Percentiles rank a stretch among this genome's conserved stretches.
Conservation (phyloP, 2,888 invertebrate genomes). For the Biston betularia region DNA sequence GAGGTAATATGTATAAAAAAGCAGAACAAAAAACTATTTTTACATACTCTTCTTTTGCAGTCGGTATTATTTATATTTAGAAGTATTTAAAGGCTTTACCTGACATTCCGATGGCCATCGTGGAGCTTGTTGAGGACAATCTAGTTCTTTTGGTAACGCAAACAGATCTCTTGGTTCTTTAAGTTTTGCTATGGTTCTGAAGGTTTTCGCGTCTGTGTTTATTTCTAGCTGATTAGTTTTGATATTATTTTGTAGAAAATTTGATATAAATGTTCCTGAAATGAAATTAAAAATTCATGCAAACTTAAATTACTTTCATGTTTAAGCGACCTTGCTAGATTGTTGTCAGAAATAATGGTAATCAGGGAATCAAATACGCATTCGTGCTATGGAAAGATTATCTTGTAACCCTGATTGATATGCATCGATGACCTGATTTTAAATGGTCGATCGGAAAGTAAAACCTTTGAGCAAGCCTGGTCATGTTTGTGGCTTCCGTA, state of each 20-base stretch:
- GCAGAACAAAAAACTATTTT: no score
- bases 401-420: conserved; percentile 38
- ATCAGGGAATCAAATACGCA: conserved; percentile 26
- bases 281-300: conserved; percentile 38
- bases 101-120: conserved; percentile 97
- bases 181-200: conserved; percentile 88
- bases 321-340: conserved; percentile 22
- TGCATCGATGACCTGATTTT: conserved; percentile 53
- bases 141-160: conserved; percentile 89
- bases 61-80: no score
- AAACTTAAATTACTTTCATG: conserved; percentile 18
- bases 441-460: conserved; percentile 36
- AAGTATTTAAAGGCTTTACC: conserved; percentile 76
- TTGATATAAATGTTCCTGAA: conserved; percentile 87
- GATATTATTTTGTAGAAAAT: conserved; percentile 87
- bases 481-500: conserved; percentile 43
- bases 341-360: conserved; percentile 14
- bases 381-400: conserved; percentile 29
- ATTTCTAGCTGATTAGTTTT: conserved; percentile 90
- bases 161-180: conserved; percentile 91
- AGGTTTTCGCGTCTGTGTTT: conserved; percentile 88
- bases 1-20: no score
- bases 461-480: conserved; percentile 38
- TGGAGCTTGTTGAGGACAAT: conserved; percentile 91
- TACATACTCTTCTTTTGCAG: no score